Conservation (phyloP, 2,888 invertebrate genomes). For the Monochamus alternatus region DNA sequence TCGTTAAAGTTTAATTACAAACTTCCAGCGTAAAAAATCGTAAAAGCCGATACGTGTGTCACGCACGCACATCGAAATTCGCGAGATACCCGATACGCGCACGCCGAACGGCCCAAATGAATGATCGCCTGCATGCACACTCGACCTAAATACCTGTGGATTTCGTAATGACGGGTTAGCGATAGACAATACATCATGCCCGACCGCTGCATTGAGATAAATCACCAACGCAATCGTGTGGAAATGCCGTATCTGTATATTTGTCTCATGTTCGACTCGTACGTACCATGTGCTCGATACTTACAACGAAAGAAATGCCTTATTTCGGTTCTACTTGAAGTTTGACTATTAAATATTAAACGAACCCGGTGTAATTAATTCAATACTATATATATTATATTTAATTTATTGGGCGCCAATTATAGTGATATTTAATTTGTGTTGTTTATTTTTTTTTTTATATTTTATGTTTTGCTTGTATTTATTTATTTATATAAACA, state of each 20-base stretch:
- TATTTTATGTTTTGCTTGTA: too few species aligned
- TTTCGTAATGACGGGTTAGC: constrained; percentile 69
- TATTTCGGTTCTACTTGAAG: not conserved
- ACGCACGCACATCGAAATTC: constrained; percentile 28
- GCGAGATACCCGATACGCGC: constrained; percentile 28
- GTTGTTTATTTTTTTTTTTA: too few species aligned
- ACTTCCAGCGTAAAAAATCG: not conserved
- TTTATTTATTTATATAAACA: too few species aligned
- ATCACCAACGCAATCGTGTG: constrained; percentile 69
- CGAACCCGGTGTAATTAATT: too few species aligned
- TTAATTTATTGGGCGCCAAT: too few species aligned
- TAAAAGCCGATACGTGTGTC: constrained; percentile 23
- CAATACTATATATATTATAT: too few species aligned
- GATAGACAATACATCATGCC: constrained; percentile 71
- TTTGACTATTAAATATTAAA: too few species aligned
- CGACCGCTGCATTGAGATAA: constrained; percentile 67
- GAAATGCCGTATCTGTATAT: constrained; percentile 58
- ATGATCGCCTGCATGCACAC: constrained; percentile 40
- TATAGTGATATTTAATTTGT: too few species aligned
- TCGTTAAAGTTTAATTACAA: too few species aligned
- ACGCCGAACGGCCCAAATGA: constrained; percentile 25
- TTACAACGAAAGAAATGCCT: constrained; percentile 10
- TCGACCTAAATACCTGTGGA: constrained; percentile 69
- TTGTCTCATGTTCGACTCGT: constrained; percentile 25
- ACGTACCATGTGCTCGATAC: constrained; percentile 14